phyloP scores from a whole-genome alignment of 2,797 vertebrate species.

The Cygnus olor region DNA sequence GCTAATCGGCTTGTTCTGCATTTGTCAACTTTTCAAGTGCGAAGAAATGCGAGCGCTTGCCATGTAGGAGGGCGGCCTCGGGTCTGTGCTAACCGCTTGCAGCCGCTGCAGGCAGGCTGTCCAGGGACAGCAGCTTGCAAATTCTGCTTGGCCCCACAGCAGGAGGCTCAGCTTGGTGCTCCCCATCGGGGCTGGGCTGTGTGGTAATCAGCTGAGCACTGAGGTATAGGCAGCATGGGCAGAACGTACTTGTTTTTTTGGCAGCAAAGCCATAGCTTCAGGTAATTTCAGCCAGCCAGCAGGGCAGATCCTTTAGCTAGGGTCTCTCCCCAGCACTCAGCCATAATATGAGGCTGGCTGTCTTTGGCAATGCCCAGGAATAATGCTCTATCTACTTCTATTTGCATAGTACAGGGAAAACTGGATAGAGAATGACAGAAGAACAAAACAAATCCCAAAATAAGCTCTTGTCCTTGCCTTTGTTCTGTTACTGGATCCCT shows the following conservation, averaged over 20 bases:
- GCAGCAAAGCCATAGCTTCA: background rate
- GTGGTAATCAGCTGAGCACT: background rate
- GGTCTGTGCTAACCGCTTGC: background rate
- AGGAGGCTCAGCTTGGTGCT: rapidly evolving
- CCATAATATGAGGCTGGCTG: background rate
- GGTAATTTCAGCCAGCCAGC: background rate
- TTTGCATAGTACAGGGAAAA: background rate
- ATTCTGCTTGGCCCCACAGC: background rate
- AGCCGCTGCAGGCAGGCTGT: rapidly evolving
- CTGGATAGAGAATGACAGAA: background rate
- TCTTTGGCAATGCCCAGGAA: background rate
- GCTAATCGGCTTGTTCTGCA: background rate
- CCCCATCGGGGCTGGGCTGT: rapidly evolving
- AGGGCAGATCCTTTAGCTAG: background rate
- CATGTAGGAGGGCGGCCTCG: rapidly evolving
- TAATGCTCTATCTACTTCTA: background rate
- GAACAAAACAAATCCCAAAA: background rate
- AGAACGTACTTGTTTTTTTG: background rate
- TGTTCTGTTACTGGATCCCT: background rate
- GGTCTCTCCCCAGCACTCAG: background rate
- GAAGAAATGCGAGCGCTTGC: background rate
- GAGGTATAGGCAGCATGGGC: background rate
- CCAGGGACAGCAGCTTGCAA: background rate
- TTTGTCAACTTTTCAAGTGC: background rate
- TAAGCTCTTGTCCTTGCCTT: background rate